phyloP scores from a whole-genome alignment of 2,888 invertebrate species.

The Cataglyphis cursor region DNA sequence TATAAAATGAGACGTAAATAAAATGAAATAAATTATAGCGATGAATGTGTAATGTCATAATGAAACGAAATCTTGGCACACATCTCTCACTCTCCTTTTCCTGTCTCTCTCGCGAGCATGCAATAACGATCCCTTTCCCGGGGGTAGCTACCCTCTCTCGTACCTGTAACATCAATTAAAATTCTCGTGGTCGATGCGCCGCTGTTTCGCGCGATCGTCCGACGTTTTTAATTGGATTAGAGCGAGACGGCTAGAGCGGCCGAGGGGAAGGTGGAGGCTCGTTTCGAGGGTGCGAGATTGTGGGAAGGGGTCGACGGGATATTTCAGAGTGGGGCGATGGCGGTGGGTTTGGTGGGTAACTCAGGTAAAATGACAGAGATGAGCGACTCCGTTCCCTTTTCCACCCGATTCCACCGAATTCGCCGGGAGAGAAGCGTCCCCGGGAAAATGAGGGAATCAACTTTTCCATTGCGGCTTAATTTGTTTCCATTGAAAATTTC shows the following conservation, averaged over 20 bases:
- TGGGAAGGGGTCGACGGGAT: constrained; percentile 75
- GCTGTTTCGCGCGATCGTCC: constrained; percentile 83
- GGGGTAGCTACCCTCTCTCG: constrained; percentile 65
- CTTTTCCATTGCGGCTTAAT: constrained; percentile 39
- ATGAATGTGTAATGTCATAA: constrained; percentile 36
- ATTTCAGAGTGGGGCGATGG: constrained; percentile 59
- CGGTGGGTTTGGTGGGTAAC: constrained; percentile 39
- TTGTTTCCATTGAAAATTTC: constrained; percentile 51
- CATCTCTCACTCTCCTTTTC: constrained; percentile 27
- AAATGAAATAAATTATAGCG: constrained; percentile 35
- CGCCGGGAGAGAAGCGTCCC: constrained; percentile 55
- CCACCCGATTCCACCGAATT: constrained; percentile 63
- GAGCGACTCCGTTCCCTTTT: constrained; percentile 56
- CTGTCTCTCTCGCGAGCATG: constrained; percentile 22
- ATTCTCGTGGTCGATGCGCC: constrained; percentile 84
- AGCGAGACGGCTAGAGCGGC: constrained; percentile 78
- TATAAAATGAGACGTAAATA: constrained; percentile 26
- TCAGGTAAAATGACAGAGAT: constrained; percentile 74
- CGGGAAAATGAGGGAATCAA: constrained; percentile 62
- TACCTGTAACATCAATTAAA: constrained; percentile 85
- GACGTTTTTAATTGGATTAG: constrained; percentile 85
- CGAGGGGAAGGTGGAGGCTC: constrained; percentile 61
- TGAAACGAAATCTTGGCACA: constrained; percentile 39
- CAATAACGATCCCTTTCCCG: constrained; percentile 51
- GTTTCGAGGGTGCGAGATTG: constrained; percentile 75